Evolutionary conservation across 2,113 vertebrate species (phyloP), one percentile per base, ranked within the genome.

Genomic region (Rhynchopsitta pachyrhyncha): DNA sequence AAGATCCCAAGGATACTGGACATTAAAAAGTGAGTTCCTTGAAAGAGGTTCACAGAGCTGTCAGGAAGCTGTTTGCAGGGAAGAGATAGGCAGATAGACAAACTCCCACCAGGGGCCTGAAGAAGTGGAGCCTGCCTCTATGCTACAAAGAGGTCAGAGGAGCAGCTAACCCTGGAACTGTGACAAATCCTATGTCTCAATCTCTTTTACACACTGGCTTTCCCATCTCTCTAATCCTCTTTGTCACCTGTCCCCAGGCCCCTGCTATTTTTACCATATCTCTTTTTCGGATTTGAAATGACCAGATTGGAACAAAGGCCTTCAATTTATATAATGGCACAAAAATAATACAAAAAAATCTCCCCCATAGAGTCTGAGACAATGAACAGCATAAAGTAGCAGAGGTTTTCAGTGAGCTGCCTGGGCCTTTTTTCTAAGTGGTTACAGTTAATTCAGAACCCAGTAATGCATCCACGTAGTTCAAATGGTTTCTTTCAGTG

Each of bases 191-290:
- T 88, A 74, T 0, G 0, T 94, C 92, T 94, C 92, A 91, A 92
- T 96, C 74, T 91, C 88, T 94, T 77, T 82, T 84, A 95, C 33
- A 79, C 75, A 59, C 23, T 67, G 81, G 46, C 62, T 94, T 94
- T 95, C 76, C 86, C 31, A 63, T 86, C 64, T 22, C n/a, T 94
- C 66, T 96, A 94, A 96, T 95, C 86, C 66, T 91, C 85, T 95
- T 84, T 96, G 95, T 94, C 79, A 90, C 84, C 88, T 92, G 70
- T 93, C 90, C 75, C 91, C 75, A 90, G 80, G 77, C 94, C 69
- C 71, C 80, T 77, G 83, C 69, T 96, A 89, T 96, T 96, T 95
- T 93, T 93, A 62, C 16, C 2, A 0, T 82, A 79, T 76, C 76
- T 84, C 85, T 94, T 95, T 84, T 86, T 84, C 31, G 9, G 24